phyloP scores from a whole-genome alignment of 2,797 vertebrate genomes.

The Cephalopachus bancanus region DNA sequence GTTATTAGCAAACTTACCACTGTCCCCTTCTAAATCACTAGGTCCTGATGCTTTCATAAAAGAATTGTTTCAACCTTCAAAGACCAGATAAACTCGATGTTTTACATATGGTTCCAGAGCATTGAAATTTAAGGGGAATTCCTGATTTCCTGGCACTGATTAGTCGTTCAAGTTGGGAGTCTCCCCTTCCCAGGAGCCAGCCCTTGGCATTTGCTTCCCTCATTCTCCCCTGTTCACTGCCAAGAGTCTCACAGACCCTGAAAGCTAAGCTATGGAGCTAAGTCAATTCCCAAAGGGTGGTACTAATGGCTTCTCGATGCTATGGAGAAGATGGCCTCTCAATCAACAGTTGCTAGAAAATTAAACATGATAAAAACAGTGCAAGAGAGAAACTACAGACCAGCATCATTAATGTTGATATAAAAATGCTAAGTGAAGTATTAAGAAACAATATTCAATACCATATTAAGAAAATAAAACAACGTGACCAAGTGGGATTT shows the following conservation, averaged over 20 bases:
- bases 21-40: not conserved
- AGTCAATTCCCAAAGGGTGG: not conserved
- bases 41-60: not conserved
- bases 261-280: not conserved
- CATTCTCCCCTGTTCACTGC: not conserved
- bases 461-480: not conserved
- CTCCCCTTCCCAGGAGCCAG: constrained; percentile 39
- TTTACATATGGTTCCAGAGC: not conserved
- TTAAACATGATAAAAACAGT: not conserved
- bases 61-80: constrained; percentile 25
- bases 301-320: not conserved
- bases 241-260: constrained; percentile 23
- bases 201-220: not conserved
- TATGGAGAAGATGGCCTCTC: not conserved
- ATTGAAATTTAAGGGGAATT: not conserved
- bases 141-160: not conserved
- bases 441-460: not conserved
- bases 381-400: not conserved
- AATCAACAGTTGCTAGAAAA: not conserved
- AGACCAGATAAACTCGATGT: not conserved
- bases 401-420: not conserved
- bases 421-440: constrained; percentile 8
- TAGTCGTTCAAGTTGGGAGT: not conserved
- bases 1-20: not conserved
- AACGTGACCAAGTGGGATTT: constrained; percentile 8